Evolutionary conservation across 35 echinoderm and acorn worm genomes (phyloP).

Genomic region (Amphiura filiformis): DNA sequence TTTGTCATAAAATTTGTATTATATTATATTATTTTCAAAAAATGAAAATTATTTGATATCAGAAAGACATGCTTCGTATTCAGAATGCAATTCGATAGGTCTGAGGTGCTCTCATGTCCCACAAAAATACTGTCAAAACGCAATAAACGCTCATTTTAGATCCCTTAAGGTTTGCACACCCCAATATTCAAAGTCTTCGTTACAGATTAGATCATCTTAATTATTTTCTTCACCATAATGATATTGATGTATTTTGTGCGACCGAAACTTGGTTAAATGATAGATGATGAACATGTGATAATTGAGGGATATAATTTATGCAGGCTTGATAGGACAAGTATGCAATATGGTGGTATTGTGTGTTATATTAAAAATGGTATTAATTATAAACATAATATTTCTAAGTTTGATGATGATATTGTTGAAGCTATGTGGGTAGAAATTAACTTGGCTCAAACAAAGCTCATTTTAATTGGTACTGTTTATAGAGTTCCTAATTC

Average conservation of each 20-base stretch:
- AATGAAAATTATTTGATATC: no score
- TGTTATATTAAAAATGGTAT: conserved; percentile 8
- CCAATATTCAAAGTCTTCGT: neutral
- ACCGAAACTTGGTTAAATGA: neutral
- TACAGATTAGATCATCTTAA: neutral
- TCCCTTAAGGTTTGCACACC: no score
- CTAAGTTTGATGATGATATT: neutral
- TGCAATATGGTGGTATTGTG: neutral
- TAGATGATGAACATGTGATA: neutral
- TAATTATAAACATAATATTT: neutral
- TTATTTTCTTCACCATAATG: neutral
- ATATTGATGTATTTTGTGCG: neutral
- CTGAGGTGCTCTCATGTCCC: no score
- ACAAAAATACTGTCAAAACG: no score
- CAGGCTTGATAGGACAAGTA: neutral
- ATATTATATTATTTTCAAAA: no score
- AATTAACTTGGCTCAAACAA: neutral
- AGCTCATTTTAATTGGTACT: neutral
- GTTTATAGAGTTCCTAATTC: neutral
- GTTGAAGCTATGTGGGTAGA: neutral
- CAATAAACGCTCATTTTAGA: no score
- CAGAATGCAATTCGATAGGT: no score
- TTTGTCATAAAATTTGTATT: no score
- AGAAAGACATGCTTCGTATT: no score
- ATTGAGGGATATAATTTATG: neutral